phyloP scores from a whole-genome alignment of 2,113 vertebrate genomes.

The Mormyrus iriodes region DNA sequence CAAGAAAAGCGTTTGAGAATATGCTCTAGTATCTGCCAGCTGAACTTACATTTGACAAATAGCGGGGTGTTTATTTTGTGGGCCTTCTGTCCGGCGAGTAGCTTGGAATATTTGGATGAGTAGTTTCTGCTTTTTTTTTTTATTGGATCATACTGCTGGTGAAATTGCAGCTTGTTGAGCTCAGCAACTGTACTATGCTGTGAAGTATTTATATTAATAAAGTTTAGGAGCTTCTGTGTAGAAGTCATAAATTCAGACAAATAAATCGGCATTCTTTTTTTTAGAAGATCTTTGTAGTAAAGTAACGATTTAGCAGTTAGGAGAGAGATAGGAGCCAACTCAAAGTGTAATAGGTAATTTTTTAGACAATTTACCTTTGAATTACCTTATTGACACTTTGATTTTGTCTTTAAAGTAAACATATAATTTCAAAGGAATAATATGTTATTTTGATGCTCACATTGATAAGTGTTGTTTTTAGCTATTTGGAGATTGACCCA shows the following conservation, averaged over 20 bases:
- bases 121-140: not conserved
- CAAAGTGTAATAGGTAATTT: not conserved
- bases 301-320: not conserved
- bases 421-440: conserved; percentile 33
- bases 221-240: not conserved
- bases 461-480: conserved; percentile 36
- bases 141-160: not conserved
- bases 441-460: conserved; percentile 40
- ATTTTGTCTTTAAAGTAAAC: conserved; percentile 20
- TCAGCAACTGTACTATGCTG: not conserved
- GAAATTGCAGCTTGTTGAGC: conserved; percentile 4
- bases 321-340: not conserved
- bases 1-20: not conserved
- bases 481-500: conserved; percentile 53
- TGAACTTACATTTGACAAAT: not conserved
- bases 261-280: not conserved
- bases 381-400: not conserved
- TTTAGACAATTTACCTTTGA: not conserved
- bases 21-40: not conserved
- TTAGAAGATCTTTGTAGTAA: not conserved
- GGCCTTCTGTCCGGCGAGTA: not conserved
- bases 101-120: not conserved
- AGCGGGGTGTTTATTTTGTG: not conserved
- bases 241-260: not conserved
- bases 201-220: conserved; percentile 10